Evolutionary conservation across 1,140 invertebrate species (phyloP).

Genomic region (Diabrotica virgifera): DNA sequence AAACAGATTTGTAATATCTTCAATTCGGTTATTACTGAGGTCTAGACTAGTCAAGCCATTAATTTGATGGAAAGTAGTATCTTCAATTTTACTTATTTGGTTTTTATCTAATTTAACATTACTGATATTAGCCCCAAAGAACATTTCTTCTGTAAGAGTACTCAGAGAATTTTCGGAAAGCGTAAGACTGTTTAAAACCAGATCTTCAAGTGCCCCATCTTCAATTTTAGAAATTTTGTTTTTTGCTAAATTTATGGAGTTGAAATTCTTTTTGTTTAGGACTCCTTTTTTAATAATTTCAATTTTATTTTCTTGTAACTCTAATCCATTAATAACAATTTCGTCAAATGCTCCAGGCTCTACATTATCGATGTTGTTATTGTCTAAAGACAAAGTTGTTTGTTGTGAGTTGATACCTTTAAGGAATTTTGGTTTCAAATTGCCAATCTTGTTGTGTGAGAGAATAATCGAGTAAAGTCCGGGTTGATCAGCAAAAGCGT

Average conservation of each 20-base stretch:
- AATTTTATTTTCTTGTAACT: not conserved
- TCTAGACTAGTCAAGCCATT: not conserved
- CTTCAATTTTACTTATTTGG: not conserved
- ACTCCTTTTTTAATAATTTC: conserved; percentile 4
- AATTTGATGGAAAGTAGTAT: not conserved
- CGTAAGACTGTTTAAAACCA: not conserved
- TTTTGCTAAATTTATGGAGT: not conserved
- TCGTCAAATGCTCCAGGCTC: not conserved
- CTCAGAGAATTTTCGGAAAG: not conserved
- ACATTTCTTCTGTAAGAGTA: not conserved
- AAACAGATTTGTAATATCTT: not conserved
- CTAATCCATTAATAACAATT: not conserved
- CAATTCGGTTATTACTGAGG: not conserved
- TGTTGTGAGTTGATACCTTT: not conserved
- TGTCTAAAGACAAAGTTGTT: not conserved
- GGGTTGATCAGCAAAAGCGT: not conserved
- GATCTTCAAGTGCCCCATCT: not conserved
- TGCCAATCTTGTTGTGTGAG: not conserved
- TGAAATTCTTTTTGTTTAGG: not conserved
- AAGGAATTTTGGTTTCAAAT: conserved; percentile 7
- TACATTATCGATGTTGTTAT: not conserved
- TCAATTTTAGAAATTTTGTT: conserved; percentile 6
- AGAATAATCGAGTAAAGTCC: not conserved
- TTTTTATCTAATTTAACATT: not conserved
- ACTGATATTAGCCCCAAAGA: not conserved